Evolutionary conservation across 2,888 invertebrate genomes (phyloP).

Genomic region (Eulithis testata): DNA sequence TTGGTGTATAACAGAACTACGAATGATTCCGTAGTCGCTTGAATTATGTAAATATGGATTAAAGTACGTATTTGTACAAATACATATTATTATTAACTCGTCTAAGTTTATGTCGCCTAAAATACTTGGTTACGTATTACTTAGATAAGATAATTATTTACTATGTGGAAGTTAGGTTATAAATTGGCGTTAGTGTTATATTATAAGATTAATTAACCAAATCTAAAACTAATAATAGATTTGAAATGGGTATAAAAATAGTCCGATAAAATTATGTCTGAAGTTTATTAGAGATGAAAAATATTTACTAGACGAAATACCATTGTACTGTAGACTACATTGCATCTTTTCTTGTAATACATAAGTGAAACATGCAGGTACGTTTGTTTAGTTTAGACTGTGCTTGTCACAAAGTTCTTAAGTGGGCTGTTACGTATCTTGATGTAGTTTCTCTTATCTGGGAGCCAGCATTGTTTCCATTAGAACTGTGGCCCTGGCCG

Average conservation of each 20-base stretch:
- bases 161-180: neutral
- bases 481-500: conserved; percentile 37
- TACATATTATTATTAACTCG: conserved; percentile 58
- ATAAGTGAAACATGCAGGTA: conserved; percentile 7
- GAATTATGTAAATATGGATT: conserved; percentile 81
- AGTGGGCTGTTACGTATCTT: conserved; percentile 64
- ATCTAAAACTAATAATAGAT: too few relatives aligned
- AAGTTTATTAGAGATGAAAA: too few relatives aligned
- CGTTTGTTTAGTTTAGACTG: neutral
- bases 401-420: conserved; percentile 55
- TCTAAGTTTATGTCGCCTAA: conserved; percentile 13
- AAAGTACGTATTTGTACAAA: conserved; percentile 65
- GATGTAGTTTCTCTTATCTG: conserved; percentile 65
- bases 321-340: too few relatives aligned
- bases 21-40: conserved; percentile 67
- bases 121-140: neutral
- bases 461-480: conserved; percentile 57
- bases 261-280: too few relatives aligned
- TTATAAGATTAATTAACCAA: too few relatives aligned
- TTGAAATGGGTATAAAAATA: too few relatives aligned
- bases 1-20: conserved; percentile 78
- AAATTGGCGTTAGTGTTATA: neutral
- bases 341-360: neutral
- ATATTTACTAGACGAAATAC: too few relatives aligned
- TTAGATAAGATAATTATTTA: neutral